Evolutionary conservation across 2,888 invertebrate genomes (phyloP), one percentile per base, ranked within the genome.

Genomic region (Lampropteryx suffumata): DNA sequence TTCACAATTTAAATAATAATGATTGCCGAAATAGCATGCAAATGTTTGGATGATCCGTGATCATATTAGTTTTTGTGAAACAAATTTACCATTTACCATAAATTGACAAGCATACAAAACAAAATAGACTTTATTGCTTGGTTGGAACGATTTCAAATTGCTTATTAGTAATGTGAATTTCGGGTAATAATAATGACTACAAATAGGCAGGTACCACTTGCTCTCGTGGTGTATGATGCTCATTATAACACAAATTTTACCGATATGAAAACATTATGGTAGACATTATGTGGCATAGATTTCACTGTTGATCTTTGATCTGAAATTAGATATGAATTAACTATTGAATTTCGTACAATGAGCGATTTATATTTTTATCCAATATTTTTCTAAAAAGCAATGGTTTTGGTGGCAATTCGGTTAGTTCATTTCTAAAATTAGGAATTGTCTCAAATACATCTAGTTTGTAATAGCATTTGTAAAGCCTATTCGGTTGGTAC

Each of bases 11-110:
- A 48, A 53, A 48, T 46, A 32, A 59, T 58, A 55, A 61, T 63
- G 54, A 58, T 49, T 44, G 46, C 32, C 51, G 35, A 57, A 48
- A 55, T 49, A 58, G 45, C 59, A 59, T 64, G 60, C 59, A 61
- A 63, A 63, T 58, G 59, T 47, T 54, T 40, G 50, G 49, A 42
- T 39, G 51, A 51, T 55, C 47, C 47, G 51, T 43, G 55, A 58
- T 55, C 52, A 51, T 44, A 55, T 32, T 43, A 50, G 52, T 52
- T 43, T 37, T 39, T 17, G 6, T 24, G 28, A 24, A 11, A 24
- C 42, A 33, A 37, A 26, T 8, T 42, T 36, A 35, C 7, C 1
- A 30, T 17, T 42, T 33, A 14, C 1, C n/a, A 35, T 29, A 9
- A 10, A 8, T 0, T 30, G 1, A 3, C 9, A 11, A 11, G 7